phyloP scores from a whole-genome alignment of 2,113 vertebrate species.

The Takifugu flavidus region DNA sequence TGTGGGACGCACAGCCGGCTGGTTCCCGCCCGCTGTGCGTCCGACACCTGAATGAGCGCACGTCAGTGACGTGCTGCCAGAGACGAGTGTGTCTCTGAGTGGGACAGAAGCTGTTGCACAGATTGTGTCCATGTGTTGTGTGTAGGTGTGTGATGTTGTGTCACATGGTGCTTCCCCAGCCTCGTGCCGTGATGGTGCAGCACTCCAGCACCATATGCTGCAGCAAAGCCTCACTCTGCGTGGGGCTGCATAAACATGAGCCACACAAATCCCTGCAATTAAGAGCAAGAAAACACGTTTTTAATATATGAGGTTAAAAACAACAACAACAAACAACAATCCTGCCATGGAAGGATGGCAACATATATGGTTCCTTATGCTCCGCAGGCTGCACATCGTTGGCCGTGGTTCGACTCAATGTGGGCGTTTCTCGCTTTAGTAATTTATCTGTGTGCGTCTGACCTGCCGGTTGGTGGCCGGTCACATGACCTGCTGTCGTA shows the following conservation, averaged over 20 bases:
- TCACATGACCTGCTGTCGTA: too few species aligned
- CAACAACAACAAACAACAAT: too few species aligned
- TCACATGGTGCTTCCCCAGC: slow-evolving; percentile 5
- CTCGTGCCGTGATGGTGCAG: slow-evolving; percentile 20
- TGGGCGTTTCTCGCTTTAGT: too few species aligned
- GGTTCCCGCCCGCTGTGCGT: not conserved
- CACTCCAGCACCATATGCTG: slow-evolving; percentile 7
- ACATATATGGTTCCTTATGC: too few species aligned
- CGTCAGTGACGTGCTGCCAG: slow-evolving; percentile 26
- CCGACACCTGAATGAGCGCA: slow-evolving; percentile 10
- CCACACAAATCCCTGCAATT: not conserved
- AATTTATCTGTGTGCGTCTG: too few species aligned
- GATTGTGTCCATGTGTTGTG: slow-evolving; percentile 10
- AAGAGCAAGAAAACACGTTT: not conserved
- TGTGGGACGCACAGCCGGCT: slow-evolving; percentile 27
- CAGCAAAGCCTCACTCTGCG: slow-evolving; percentile 10
- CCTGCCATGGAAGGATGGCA: too few species aligned
- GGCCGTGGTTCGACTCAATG: too few species aligned
- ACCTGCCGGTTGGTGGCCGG: too few species aligned
- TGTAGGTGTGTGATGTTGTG: slow-evolving; percentile 16
- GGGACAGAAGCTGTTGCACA: slow-evolving; percentile 17
- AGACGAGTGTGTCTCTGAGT: slow-evolving; percentile 25
- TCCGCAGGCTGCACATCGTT: too few species aligned
- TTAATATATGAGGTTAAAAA: not conserved
- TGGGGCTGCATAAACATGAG: not conserved